phyloP scores from a whole-genome alignment of 2,888 invertebrate species.

The Perizoma affinitatum region DNA sequence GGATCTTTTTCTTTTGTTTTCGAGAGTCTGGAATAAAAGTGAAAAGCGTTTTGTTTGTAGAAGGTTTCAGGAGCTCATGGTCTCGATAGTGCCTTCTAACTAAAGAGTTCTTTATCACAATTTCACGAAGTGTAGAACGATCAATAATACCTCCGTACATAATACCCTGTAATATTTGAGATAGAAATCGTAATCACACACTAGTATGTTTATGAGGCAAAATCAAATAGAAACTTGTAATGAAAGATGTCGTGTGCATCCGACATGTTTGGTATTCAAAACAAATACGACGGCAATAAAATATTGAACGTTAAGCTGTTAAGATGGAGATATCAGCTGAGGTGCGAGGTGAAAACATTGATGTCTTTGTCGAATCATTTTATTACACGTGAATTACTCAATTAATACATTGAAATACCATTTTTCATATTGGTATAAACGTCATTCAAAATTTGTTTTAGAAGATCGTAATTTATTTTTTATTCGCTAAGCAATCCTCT shows the following conservation, averaged over 20 bases:
- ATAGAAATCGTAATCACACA: conserved; percentile 81
- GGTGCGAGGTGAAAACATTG: conserved; percentile 61
- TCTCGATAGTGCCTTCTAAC: no score
- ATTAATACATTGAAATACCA: conserved; percentile 8
- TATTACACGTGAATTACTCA: conserved; percentile 32
- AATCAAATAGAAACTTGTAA: conserved; percentile 84
- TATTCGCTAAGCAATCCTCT: not conserved
- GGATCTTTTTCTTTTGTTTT: no score
- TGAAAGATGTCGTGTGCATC: conserved; percentile 77
- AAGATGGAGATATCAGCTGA: conserved; percentile 62
- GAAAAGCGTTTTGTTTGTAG: no score
- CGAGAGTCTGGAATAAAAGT: no score
- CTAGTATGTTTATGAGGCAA: conserved; percentile 76
- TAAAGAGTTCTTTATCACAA: not conserved
- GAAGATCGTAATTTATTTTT: no score
- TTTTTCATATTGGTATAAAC: not conserved
- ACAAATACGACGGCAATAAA: conserved; percentile 78
- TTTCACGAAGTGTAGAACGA: conserved; percentile 6
- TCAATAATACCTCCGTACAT: conserved; percentile 35
- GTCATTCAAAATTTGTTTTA: not conserved
- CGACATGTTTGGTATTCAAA: conserved; percentile 74
- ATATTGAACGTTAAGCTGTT: conserved; percentile 77
- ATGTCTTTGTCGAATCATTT: conserved; percentile 45
- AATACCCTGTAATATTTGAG: conserved; percentile 76
- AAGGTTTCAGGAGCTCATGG: no score